Conservation (phyloP, 2,113 vertebrate genomes). For the Herpetotheres cachinnans region DNA sequence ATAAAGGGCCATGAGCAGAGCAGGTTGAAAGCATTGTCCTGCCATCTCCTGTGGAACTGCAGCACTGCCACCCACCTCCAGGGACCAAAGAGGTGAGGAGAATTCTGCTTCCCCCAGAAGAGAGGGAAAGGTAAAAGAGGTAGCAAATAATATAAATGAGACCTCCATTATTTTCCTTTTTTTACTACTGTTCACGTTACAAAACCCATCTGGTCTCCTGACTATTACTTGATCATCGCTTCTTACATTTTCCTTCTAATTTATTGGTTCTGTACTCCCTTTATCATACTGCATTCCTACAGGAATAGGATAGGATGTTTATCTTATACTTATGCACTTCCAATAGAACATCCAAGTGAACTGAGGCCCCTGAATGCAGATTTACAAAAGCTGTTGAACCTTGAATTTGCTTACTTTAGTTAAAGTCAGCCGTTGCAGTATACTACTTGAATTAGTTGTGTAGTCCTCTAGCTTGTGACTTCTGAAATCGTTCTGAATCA, state of each 20-base stretch:
- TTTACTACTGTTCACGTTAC: neutral
- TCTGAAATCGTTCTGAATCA: neutral
- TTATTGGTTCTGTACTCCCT: neutral
- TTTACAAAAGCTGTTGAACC: neutral
- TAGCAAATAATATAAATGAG: neutral
- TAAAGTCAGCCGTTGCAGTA: neutral
- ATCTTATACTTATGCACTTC: neutral
- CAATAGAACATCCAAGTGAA: neutral
- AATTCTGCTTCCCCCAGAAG: neutral
- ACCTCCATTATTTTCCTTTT: neutral
- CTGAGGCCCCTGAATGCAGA: neutral
- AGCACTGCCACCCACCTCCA: neutral
- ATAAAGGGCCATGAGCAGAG: neutral
- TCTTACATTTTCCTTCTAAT: neutral
- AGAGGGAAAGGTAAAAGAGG: neutral
- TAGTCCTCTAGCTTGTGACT: neutral
- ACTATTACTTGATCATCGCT: neutral
- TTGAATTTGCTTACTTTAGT: neutral
- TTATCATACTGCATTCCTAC: neutral
- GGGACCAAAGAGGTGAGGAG: neutral
- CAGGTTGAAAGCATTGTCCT: neutral
- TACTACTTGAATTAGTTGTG: neutral
- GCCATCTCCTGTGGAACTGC: neutral
- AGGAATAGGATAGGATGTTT: neutral
- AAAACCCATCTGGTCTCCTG: neutral